phyloP scores from a whole-genome alignment of 2,113 vertebrate species.

The Tiliqua scincoides region DNA sequence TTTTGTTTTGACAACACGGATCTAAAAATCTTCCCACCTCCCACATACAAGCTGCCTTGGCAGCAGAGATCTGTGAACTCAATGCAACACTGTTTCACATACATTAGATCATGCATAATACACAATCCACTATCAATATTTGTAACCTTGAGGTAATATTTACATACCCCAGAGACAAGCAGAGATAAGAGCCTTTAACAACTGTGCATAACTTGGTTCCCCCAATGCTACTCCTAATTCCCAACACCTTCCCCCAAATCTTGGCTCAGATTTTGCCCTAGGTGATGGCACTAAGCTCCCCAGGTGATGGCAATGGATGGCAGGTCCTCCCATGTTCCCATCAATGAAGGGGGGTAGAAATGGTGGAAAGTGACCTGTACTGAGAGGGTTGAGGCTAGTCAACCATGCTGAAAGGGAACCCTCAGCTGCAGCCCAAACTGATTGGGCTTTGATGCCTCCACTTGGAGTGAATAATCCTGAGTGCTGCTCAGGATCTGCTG shows the following conservation, averaged over 20 bases:
- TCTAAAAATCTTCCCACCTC: not conserved
- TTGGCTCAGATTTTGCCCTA: not conserved
- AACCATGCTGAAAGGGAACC: no score
- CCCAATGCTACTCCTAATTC: not conserved
- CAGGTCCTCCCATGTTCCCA: no score
- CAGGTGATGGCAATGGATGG: no score
- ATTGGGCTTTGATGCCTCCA: no score
- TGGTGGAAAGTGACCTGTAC: no score
- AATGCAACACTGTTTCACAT: constrained; percentile 16
- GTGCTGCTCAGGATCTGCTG: not conserved
- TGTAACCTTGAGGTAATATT: not conserved
- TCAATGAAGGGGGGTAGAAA: no score
- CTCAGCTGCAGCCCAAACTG: no score
- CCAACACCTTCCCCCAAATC: not conserved
- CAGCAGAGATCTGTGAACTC: constrained; percentile 1
- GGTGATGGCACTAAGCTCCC: no score
- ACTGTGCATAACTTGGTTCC: not conserved
- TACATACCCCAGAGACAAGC: not conserved
- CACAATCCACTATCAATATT: constrained; percentile 20
- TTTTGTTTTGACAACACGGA: constrained; percentile 2
- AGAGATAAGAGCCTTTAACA: not conserved
- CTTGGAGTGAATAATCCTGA: no score
- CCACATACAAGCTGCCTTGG: not conserved
- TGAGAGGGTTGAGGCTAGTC: no score
- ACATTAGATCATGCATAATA: not conserved